phyloP scores from a whole-genome alignment of 2,888 invertebrate species.

The Sepiola atlantica region DNA sequence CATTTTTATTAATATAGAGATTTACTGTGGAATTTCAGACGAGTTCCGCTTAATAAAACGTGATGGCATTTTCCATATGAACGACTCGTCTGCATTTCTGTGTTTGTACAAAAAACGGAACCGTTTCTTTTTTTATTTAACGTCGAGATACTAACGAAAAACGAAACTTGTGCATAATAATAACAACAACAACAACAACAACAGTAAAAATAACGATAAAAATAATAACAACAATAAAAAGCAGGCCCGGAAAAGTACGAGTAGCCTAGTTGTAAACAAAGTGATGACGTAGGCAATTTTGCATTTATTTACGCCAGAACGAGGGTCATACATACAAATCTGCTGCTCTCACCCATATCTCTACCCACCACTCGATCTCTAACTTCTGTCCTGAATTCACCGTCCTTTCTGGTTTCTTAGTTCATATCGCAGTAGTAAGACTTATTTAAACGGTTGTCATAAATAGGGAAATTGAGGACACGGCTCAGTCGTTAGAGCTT shows the following conservation, averaged over 20 bases:
- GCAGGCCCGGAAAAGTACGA: neutral
- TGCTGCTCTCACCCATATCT: neutral
- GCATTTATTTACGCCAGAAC: neutral
- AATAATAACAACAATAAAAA: neutral
- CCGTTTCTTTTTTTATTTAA: no score
- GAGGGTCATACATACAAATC: neutral
- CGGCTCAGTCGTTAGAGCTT: neutral
- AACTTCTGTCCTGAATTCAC: neutral
- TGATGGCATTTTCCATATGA: no score
- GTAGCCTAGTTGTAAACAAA: neutral
- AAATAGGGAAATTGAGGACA: neutral
- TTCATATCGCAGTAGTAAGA: neutral
- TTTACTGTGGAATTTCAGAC: no score
- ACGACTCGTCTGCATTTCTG: no score
- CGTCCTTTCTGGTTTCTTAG: neutral
- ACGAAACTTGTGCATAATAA: no score
- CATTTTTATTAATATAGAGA: no score
- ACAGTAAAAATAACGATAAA: no score
- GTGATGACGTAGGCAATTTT: constrained; percentile 8
- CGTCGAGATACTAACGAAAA: no score
- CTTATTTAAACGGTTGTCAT: neutral
- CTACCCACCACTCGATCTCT: neutral
- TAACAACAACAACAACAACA: no score
- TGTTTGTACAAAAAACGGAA: no score
- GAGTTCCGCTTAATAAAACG: no score